These are phyloP conservation scores for Tenualosa thibaudeaui DNA, from an alignment of 2,797 vertebrate species.

Conservation along the genomic window DNA sequence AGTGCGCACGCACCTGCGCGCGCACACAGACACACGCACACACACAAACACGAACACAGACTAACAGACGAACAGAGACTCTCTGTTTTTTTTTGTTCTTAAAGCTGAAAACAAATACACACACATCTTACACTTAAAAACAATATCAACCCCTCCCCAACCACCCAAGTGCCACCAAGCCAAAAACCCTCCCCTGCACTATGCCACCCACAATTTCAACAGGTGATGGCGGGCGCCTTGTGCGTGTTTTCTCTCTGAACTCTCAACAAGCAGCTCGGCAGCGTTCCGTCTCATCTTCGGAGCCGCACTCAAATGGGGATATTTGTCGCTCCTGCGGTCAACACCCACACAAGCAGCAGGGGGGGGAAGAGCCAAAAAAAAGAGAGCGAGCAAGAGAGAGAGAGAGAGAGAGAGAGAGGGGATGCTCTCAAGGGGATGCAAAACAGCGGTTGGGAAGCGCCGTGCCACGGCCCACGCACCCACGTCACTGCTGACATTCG, in stretches of 20 bases:
- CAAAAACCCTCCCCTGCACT: neutral
- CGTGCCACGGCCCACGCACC: neutral
- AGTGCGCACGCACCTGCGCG: neutral
- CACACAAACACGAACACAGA: neutral
- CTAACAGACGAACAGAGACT: neutral
- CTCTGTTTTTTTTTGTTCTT: neutral
- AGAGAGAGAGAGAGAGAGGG: too few species aligned
- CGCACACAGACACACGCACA: neutral
- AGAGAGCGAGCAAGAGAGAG: too few species aligned
- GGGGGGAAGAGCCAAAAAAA: neutral
- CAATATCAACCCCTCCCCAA: neutral
- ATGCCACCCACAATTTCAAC: neutral
- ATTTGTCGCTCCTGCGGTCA: neutral
- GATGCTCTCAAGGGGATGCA: neutral
- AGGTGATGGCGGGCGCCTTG: neutral
- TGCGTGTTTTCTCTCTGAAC: neutral
- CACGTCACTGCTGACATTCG: slow-evolving; percentile 11
- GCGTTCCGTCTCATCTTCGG: neutral
- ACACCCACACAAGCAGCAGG: neutral
- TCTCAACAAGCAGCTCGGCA: neutral
- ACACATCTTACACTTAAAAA: neutral
- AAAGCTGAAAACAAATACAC: neutral
- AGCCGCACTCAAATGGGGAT: neutral
- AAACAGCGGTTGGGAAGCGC: neutral
- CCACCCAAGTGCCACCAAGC: neutral